Percentiles rank a stretch among this genome's conserved stretches.
These are phyloP conservation scores for Falco biarmicus DNA, from an alignment of 2,797 vertebrate genomes.

Conservation along the genomic window DNA sequence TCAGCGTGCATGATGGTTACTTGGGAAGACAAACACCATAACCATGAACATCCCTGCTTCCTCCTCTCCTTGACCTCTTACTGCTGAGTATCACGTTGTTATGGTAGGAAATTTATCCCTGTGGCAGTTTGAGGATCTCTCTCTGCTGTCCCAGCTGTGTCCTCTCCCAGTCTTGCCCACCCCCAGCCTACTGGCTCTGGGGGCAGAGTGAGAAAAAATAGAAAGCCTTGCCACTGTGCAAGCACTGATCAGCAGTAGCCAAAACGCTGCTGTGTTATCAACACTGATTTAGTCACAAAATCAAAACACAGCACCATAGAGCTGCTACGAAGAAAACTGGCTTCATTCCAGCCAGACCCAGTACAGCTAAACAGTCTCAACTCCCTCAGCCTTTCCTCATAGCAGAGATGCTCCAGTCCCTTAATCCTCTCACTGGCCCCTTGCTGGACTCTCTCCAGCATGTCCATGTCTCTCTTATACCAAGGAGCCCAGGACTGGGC, in stretches of 20 bases:
- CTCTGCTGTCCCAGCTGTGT: neutral
- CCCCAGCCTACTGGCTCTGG: neutral
- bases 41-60: neutral
- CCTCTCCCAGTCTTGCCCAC: neutral
- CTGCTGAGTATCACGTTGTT: neutral
- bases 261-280: neutral
- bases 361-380: neutral
- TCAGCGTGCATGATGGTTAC: accelerated
- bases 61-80: neutral
- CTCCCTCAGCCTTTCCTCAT: neutral
- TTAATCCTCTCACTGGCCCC: neutral
- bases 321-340: neutral
- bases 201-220: neutral
- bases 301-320: neutral
- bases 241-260: neutral
- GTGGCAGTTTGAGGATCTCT: neutral
- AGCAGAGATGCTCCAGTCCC: neutral
- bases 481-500: neutral
- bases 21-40: neutral
- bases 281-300: neutral
- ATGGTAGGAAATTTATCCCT: neutral
- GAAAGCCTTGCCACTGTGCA: neutral
- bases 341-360: neutral
- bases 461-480: neutral
- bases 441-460: neutral